Percentiles rank a stretch among this genome's conserved stretches.
These are phyloP conservation scores for Perizoma affinitatum DNA, from an alignment of 2,888 invertebrate genomes.

Conservation along the genomic window DNA sequence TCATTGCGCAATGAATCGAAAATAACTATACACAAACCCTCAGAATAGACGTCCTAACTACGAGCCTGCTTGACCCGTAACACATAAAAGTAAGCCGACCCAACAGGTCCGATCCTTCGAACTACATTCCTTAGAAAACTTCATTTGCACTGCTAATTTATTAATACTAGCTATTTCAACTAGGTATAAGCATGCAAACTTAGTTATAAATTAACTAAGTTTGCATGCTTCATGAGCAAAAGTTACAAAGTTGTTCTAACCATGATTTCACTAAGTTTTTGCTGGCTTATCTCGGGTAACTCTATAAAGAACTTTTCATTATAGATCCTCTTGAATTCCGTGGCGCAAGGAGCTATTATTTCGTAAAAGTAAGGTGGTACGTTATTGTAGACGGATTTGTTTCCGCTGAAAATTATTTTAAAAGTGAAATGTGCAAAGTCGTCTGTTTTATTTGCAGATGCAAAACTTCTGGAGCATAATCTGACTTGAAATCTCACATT, in stretches of 20 bases:
- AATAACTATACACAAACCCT: not conserved
- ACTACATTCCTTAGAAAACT: slow-evolving; percentile 55
- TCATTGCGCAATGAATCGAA: not conserved
- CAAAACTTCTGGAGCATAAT: slow-evolving; percentile 52
- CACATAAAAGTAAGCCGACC: slow-evolving; percentile 65
- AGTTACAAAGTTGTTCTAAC: slow-evolving; percentile 11
- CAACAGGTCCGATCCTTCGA: slow-evolving; percentile 71
- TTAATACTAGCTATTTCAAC: slow-evolving; percentile 9
- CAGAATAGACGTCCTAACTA: slow-evolving; percentile 8
- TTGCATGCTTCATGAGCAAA: not conserved
- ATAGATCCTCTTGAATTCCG: slow-evolving; percentile 55
- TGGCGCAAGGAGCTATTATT: slow-evolving; percentile 62
- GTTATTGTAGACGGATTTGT: slow-evolving; percentile 54
- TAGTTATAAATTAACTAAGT: not conserved
- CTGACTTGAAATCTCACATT: slow-evolving; percentile 51
- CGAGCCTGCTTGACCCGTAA: slow-evolving; percentile 61
- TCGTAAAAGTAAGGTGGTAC: slow-evolving; percentile 68
- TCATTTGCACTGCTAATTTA: slow-evolving; percentile 25
- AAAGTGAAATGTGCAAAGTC: slow-evolving; percentile 65
- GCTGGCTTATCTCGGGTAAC: slow-evolving; percentile 14
- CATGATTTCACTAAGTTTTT: slow-evolving; percentile 12
- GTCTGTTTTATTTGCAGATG: slow-evolving; percentile 36
- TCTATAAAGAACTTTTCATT: slow-evolving; percentile 50
- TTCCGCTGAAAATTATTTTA: slow-evolving; percentile 59
- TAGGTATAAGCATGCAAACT: slow-evolving; percentile 1